phyloP scores from a whole-genome alignment of 2,888 invertebrate species.

The Endotricha flammealis region DNA sequence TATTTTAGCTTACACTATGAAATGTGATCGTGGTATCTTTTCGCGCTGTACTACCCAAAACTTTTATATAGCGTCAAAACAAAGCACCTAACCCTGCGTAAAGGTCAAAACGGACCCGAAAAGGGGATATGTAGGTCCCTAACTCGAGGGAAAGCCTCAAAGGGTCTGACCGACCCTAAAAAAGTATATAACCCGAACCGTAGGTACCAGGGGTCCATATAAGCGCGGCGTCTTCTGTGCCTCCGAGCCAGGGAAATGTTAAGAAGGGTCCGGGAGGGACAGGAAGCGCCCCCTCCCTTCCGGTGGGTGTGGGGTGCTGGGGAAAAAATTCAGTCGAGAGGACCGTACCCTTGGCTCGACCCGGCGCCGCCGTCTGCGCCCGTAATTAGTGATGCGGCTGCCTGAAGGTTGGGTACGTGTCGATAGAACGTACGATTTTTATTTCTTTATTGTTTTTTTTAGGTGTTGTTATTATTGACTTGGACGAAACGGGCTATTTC shows the following conservation, averaged over 20 bases:
- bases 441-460: background rate
- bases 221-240: conserved; percentile 60
- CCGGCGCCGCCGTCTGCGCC: conserved; percentile 69
- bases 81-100: conserved; percentile 53
- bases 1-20: no score
- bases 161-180: conserved; percentile 72
- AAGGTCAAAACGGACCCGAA: conserved; percentile 63
- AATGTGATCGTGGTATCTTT: no score
- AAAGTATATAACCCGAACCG: conserved; percentile 69
- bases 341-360: conserved; percentile 72
- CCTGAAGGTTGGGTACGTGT: conserved; percentile 41
- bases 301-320: conserved; percentile 57
- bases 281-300: conserved; percentile 55
- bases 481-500: no score
- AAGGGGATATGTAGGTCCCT: conserved; percentile 68
- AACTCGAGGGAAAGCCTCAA: conserved; percentile 60
- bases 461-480: no score
- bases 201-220: conserved; percentile 68
- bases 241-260: conserved; percentile 73
- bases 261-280: conserved; percentile 72
- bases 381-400: conserved; percentile 73
- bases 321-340: conserved; percentile 71
- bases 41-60: conserved; percentile 37
- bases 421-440: conserved; percentile 33
- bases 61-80: conserved; percentile 53